Evolutionary conservation across 2,797 vertebrate genomes (phyloP).

Genomic region (Lutjanus argentimaculatus): DNA sequence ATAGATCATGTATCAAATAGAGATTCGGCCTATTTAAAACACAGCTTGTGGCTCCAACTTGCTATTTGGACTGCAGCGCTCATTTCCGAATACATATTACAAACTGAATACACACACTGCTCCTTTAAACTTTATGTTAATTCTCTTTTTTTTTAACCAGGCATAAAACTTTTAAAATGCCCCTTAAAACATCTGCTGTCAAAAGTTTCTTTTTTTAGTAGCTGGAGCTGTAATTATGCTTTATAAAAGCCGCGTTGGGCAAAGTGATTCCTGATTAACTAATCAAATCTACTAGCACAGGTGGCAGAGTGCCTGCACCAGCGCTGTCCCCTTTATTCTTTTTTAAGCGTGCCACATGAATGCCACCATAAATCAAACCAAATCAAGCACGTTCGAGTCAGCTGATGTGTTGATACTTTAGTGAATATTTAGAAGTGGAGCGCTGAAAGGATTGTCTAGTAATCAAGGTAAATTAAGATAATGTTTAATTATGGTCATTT

Average conservation of each 20-base stretch:
- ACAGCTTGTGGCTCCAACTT: no score
- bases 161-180: slow-evolving; percentile 39
- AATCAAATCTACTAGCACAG: slow-evolving; percentile 79
- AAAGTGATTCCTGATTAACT: slow-evolving; percentile 79
- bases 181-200: slow-evolving; percentile 69
- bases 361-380: slow-evolving; percentile 54
- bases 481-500: slow-evolving; percentile 71
- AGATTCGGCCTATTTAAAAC: no score
- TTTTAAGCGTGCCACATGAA: slow-evolving; percentile 25
- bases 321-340: slow-evolving; percentile 42
- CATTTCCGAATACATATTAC: no score
- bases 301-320: slow-evolving; percentile 72
- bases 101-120: not conserved
- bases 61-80: no score
- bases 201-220: slow-evolving; percentile 29
- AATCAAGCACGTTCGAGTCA: slow-evolving; percentile 46
- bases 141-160: slow-evolving; percentile 30
- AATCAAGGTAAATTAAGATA: slow-evolving; percentile 73
- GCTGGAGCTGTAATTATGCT: slow-evolving; percentile 67
- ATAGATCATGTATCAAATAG: no score
- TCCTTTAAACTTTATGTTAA: slow-evolving; percentile 27
- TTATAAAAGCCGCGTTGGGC: slow-evolving; percentile 63
- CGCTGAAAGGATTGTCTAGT: slow-evolving; percentile 35
- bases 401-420: slow-evolving; percentile 19
- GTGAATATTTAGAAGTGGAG: slow-evolving; percentile 16